Base-by-base conservation (phyloP, 2,797 vertebrate genomes). In the Sebastes oblongus region DNA sequence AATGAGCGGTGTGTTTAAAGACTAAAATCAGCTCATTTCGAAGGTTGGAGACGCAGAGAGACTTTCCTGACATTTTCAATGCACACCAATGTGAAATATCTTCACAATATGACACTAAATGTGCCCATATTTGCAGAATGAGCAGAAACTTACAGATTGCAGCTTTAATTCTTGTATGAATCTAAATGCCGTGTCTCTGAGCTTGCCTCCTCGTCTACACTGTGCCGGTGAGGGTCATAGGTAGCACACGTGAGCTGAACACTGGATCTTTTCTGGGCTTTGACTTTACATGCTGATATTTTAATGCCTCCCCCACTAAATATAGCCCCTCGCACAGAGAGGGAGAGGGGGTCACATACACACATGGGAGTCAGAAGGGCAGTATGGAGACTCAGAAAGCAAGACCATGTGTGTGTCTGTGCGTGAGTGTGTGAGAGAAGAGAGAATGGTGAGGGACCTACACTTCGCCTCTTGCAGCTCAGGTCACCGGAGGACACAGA, bases 231-330 rank as follows among this genome's bases (percentile, higher is more conserved):
- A 77, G 62, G 71, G 59, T 78, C 74, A 42, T n/a, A 66, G 80
- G 80, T 56, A 58, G 72, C 72, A 83, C 60, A 86, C 16, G 30
- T 88, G 84, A 89, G 78, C 77, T 81, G 77, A 86, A 75, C 77
- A 58, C 72, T 32, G 22, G 75, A 81, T 87, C 71, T 84, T 83
- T 91, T 88, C 76, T 88, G 80, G 78, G 88, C 74, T 89, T 82
- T 22, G 64, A 91, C 91, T 92, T 87, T 89, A 84, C 83, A 75
- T 90, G 87, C 86, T 90, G 90, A 91, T 92, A 92, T 94, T 94
- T 94, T 91, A 93, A 93, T 93, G 90, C 67, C 77, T 89, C 73
- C 46, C 73, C 46, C 29, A 65, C 90, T 95, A 95, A 93, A 94
- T 93, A 89, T 94, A 95, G 86, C 80, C 70, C 42, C 46, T 74